These are phyloP conservation scores for Siphamia tubifer DNA, from an alignment of 2,113 vertebrate species.

Conservation along the genomic window DNA sequence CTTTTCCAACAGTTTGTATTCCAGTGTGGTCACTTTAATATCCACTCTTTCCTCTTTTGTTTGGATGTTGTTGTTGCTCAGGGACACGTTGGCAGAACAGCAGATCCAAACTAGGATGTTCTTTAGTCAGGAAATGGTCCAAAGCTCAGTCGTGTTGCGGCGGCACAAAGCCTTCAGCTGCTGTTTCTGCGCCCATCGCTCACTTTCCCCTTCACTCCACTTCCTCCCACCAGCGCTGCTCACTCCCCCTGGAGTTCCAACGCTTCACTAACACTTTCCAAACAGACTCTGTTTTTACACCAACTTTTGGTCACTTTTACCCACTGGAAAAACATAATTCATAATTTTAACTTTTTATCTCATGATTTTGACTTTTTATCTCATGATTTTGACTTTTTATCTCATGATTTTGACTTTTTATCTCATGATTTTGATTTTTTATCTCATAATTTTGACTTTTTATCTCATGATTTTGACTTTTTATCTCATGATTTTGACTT, in stretches of 20 bases:
- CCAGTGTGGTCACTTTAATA: constrained; percentile 23
- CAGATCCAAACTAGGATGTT: constrained; percentile 50
- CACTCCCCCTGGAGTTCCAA: neutral
- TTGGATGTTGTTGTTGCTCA: constrained; percentile 36
- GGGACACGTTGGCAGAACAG: constrained; percentile 35
- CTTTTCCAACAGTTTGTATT: constrained; percentile 32
- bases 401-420: no score
- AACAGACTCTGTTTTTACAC: neutral
- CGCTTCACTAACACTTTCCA: neutral
- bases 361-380: no score
- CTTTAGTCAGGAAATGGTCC: constrained; percentile 46
- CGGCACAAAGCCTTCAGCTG: constrained; percentile 43
- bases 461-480: no score
- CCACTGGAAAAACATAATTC: no score
- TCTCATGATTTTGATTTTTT: no score
- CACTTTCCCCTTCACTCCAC: constrained; percentile 6
- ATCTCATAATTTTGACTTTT: no score
- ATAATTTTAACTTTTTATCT: no score
- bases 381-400: no score
- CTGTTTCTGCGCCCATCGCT: constrained; percentile 11
- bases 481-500: no score
- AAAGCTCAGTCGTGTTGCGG: constrained; percentile 28
- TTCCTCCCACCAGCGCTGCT: neutral
- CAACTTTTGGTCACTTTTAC: neutral
- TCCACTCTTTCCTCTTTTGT: constrained; percentile 24